phyloP scores from a whole-genome alignment of 2,113 vertebrate genomes.

The Isurus oxyrinchus region DNA sequence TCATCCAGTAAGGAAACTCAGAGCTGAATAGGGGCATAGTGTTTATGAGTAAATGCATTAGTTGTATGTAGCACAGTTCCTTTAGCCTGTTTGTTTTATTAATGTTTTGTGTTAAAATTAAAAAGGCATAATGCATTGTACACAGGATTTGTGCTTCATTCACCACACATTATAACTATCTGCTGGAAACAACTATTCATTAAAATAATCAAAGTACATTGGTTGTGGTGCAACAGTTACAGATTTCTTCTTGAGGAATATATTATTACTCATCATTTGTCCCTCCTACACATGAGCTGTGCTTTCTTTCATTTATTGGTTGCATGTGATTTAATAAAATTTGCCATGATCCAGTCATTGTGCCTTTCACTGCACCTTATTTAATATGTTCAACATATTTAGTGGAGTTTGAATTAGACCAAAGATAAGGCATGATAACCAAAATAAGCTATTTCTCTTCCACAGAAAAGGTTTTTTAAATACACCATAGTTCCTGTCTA shows the following conservation, averaged over 20 bases:
- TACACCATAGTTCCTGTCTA: not conserved
- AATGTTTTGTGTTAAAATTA: not conserved
- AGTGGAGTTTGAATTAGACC: conserved; percentile 6
- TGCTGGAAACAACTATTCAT: not conserved
- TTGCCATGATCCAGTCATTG: not conserved
- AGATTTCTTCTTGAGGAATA: not conserved
- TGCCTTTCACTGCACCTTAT: not conserved
- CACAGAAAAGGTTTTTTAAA: not conserved
- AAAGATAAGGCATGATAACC: not conserved
- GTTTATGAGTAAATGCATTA: not conserved
- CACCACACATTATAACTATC: not conserved
- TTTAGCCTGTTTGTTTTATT: not conserved
- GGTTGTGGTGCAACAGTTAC: not conserved
- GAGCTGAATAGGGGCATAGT: not conserved
- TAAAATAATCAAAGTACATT: not conserved
- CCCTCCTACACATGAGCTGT: not conserved
- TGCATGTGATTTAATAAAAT: not conserved
- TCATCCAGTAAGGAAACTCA: not conserved
- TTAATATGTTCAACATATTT: not conserved
- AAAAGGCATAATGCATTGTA: not conserved
- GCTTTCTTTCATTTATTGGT: not conserved
- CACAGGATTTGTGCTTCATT: not conserved
- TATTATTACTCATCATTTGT: not conserved
- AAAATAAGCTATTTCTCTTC: not conserved
- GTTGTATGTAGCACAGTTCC: not conserved